Evolutionary conservation across 53 echinoderm and acorn worm genomes (phyloP), one percentile per base, ranked within the genome.

Genomic region (Apostichopus leukothele): DNA sequence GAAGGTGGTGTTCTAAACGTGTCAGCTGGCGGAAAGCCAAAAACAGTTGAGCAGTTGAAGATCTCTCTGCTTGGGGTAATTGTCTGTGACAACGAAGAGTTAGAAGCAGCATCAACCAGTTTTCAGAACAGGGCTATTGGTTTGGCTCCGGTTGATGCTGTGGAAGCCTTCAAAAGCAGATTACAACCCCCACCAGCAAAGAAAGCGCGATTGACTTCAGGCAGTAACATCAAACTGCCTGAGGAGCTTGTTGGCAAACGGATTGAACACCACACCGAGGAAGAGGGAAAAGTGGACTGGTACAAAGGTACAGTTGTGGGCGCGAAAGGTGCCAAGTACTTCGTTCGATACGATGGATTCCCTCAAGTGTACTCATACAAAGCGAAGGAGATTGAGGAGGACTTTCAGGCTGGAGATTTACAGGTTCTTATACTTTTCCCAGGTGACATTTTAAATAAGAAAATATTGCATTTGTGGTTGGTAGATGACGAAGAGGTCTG

Each of bases 1-100:
- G 86, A 76, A 50, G 78, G 86, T 26, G 86, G 78, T 5, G 77
- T 90, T 20, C 14, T 90, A 0, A 90, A 78, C 51, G 27, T 90
- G 11, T 77, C 90, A 6, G 51, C 86, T 14, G 86, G 76, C 21
- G 90, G 90, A 10, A 86, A 78, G 52, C 6, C 6, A 51, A 90
- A 90, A 22, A 60, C 87, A 61, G n/a, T 27, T 23, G 39, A 87
- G 52, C 74, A 87, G n/a, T 51, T 87, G 6, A 52, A 19, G 53
- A 12, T 16, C 3, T 14, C 53, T 7, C 51, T 78, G 51, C 26
- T 78, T 23, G 8, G 0, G 7, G 78, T 50, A 5, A 78, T 78
- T 0, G 26, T 3, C 25, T 23, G 5, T 27, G 78, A 7, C 20
- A 78, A 23, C 13, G 7, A 78, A 1, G 78, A 78, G 26, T 23